phyloP scores from a whole-genome alignment of 1,140 invertebrate genomes.

The Eumeta japonica region DNA sequence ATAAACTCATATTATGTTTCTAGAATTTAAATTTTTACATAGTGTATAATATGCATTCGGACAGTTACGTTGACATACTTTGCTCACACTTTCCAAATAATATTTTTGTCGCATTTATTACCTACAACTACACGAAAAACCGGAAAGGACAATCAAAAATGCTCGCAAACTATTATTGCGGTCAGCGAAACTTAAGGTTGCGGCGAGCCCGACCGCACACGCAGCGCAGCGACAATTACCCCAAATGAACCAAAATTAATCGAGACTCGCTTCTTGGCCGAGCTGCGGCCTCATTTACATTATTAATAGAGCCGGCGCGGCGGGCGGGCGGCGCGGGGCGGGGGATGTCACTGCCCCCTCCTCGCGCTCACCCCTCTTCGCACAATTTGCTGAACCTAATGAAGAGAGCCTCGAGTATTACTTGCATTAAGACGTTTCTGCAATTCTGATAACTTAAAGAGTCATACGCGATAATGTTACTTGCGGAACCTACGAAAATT shows the following conservation, averaged over 20 bases:
- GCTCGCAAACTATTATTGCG: no score
- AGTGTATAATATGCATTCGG: no score
- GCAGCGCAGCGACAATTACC: slow-evolving; percentile 49
- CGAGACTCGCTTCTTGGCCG: slow-evolving; percentile 53
- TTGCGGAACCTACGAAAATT: no score
- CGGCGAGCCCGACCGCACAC: slow-evolving; percentile 46
- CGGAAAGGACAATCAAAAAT: no score
- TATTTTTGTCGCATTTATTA: no score
- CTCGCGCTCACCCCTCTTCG: slow-evolving; percentile 15
- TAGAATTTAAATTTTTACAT: no score
- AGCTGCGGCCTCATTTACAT: slow-evolving; percentile 55
- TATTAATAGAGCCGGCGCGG: slow-evolving; percentile 49
- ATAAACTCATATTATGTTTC: no score
- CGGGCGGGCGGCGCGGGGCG: slow-evolving; percentile 17
- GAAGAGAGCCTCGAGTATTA: slow-evolving; percentile 50
- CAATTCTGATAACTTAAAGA: slow-evolving; percentile 55
- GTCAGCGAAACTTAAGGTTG: no score
- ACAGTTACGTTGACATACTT: no score
- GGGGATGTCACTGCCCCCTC: slow-evolving; percentile 27
- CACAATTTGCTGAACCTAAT: slow-evolving; percentile 51
- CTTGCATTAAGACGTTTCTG: slow-evolving; percentile 54
- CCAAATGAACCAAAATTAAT: slow-evolving; percentile 58
- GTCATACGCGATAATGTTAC: no score
- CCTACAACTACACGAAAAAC: no score
- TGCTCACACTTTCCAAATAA: no score